phyloP scores from a whole-genome alignment of 2,113 vertebrate species.

The Corydoras sp. region DNA sequence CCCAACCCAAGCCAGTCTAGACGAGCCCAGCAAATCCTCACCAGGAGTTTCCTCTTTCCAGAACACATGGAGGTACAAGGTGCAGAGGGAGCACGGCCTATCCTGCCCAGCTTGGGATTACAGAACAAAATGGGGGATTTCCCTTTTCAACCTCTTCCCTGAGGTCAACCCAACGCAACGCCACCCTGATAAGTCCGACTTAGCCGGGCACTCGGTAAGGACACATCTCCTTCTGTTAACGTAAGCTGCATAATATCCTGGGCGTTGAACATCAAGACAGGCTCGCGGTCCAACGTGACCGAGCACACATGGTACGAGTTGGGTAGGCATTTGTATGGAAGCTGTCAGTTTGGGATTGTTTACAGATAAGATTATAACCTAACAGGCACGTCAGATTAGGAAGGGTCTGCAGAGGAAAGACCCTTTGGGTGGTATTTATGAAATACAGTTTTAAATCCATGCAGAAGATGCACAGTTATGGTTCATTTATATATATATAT shows the following conservation, averaged over 20 bases:
- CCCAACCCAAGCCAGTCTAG: conserved; percentile 9
- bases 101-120: conserved; percentile 30
- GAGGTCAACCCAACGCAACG: conserved; percentile 68
- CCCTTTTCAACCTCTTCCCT: conserved; percentile 56
- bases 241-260: conserved; percentile 59
- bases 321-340: too few relatives aligned
- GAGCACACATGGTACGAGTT: conserved; percentile 47
- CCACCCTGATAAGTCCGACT: conserved; percentile 71
- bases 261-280: conserved; percentile 52
- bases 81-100: conserved; percentile 47
- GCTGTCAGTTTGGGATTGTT: too few relatives aligned
- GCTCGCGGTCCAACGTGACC: conserved; percentile 38
- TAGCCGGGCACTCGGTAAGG: conserved; percentile 73
- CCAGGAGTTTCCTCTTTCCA: conserved; percentile 6
- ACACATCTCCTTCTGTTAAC: conserved; percentile 66
- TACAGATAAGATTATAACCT: too few relatives aligned
- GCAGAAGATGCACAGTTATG: too few relatives aligned
- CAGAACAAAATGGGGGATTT: conserved; percentile 60
- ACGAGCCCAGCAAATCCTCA: conserved; percentile 13
- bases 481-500: background rate
- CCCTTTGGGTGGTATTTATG: too few relatives aligned
- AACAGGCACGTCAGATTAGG: too few relatives aligned
- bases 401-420: too few relatives aligned
- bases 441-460: too few relatives aligned
- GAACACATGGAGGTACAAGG: conserved; percentile 44